Evolutionary conservation across 2,888 invertebrate genomes (phyloP).

Genomic region (Spodoptera exigua): DNA sequence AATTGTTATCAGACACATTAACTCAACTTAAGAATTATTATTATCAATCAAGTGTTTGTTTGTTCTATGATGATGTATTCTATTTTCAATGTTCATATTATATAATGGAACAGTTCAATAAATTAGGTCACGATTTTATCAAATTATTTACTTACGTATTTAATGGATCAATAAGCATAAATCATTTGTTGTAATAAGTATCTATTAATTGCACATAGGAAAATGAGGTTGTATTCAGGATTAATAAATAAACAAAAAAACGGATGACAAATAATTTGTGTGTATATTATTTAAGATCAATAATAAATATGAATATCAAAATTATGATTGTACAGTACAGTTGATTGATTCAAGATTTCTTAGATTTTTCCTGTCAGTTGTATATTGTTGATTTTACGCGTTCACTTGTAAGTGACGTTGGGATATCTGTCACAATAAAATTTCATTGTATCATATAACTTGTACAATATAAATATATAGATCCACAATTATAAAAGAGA

Average conservation of each 20-base stretch:
- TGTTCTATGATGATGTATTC: constrained; percentile 65
- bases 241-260: constrained; percentile 79
- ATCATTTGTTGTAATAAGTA: constrained; percentile 79
- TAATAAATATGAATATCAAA: constrained; percentile 77
- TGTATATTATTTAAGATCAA: constrained; percentile 86
- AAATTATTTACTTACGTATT: constrained; percentile 66
- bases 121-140: constrained; percentile 81
- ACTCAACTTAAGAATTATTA: constrained; percentile 39
- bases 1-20: constrained; percentile 42
- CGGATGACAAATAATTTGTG: constrained; percentile 87
- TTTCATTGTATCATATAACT: constrained; percentile 88
- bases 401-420: constrained; percentile 73
- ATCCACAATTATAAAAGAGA: constrained; percentile 90
- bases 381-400: constrained; percentile 76
- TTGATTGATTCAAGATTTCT: constrained; percentile 77
- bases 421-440: constrained; percentile 79
- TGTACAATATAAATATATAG: constrained; percentile 90
- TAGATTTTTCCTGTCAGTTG: constrained; percentile 75
- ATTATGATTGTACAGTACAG: constrained; percentile 83
- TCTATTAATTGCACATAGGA: constrained; percentile 86
- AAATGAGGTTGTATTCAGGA: constrained; percentile 87
- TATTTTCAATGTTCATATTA: constrained; percentile 60
- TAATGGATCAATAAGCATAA: constrained; percentile 68
- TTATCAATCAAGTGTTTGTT: constrained; percentile 43
- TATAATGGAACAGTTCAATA: constrained; percentile 77